Evolutionary conservation across 2,113 vertebrate species (phyloP), one percentile per base, ranked within the genome.

Genomic region (Recurvirostra avosetta): DNA sequence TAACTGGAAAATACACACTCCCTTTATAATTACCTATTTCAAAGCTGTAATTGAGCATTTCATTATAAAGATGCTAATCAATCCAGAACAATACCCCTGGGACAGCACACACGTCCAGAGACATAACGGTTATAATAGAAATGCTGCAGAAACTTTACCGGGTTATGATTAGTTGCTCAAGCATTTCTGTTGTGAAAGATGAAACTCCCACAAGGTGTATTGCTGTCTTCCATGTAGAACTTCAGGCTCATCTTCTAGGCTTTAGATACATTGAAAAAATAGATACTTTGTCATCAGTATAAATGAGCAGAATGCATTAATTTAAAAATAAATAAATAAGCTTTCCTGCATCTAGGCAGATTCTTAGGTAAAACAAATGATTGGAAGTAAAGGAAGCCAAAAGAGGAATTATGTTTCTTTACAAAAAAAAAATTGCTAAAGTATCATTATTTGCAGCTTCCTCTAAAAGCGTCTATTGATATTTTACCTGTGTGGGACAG

Each of bases 11-110:
- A 95, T 91, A 36, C 41, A 93, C 25, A 43, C 58, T 94, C 55
- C 50, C 72, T 94, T 97, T 96, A 90, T 97, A 97, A 97, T 97
- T 95, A 96, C 92, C 81, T 85, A 58, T 97, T 96, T 97, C 73
- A 97, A 96, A 96, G 70, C 70, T 96, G 65, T 90, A 95, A 96
- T 96, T 82, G 90, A 97, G 53, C 90, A 97, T 95, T 96, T 96
- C 93, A 83, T 95, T 96, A 74, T 90, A 59, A 71, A 94, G 92
- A 96, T 80, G 75, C 43, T 96, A 81, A 95, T 88, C 67, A 92
- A 36, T 97, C 71, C 75, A 71, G 86, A 96, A 94, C 74, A 97
- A 92, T 95, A 90, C 94, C 96, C 59, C 41, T 88, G 91, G 92
- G 93, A 95, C 58, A 94, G 62, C 70, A 86, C 67, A 73, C 43